Evolutionary conservation across 2,113 vertebrate species (phyloP).

Genomic region (Mionectes macconnelli): DNA sequence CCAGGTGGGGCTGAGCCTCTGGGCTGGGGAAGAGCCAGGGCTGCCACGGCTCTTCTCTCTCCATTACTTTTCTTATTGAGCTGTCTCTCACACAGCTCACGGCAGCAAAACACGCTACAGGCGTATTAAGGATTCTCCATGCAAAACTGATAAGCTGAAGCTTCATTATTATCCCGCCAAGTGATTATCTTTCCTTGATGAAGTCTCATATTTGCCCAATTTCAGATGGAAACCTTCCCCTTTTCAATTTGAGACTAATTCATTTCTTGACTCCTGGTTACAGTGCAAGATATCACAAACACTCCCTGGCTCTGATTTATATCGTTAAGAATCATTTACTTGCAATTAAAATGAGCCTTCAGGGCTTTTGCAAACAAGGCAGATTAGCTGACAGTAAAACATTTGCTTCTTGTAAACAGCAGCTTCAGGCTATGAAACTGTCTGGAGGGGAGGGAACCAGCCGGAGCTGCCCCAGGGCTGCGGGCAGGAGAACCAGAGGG

Average conservation of each 20-base stretch:
- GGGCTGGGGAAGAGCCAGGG: fast-evolving
- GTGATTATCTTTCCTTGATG: slow-evolving; percentile 72
- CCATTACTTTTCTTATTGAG: slow-evolving; percentile 51
- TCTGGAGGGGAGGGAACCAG: neutral
- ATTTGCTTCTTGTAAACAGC: slow-evolving; percentile 62
- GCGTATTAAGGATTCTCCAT: slow-evolving; percentile 65
- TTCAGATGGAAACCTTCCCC: slow-evolving; percentile 67
- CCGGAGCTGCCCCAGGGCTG: neutral
- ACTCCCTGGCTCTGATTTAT: slow-evolving; percentile 65
- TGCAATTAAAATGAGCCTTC: slow-evolving; percentile 70
- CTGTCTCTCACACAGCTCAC: neutral
- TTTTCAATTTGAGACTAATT: slow-evolving; percentile 69
- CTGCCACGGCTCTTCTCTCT: neutral
- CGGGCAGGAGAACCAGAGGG: neutral
- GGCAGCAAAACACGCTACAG: neutral
- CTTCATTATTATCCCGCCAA: slow-evolving; percentile 65
- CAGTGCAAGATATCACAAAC: slow-evolving; percentile 67
- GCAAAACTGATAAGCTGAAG: slow-evolving; percentile 63
- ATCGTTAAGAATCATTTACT: slow-evolving; percentile 72
- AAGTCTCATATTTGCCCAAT: slow-evolving; percentile 68
- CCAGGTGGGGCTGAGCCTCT: neutral
- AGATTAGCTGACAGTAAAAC: slow-evolving; percentile 65
- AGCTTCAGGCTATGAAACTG: slow-evolving; percentile 21
- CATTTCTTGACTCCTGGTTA: slow-evolving; percentile 70
- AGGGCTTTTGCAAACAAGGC: slow-evolving; percentile 63